Conservation (phyloP, 2,797 vertebrate genomes). For the Periophthalmus magnuspinnatus region DNA sequence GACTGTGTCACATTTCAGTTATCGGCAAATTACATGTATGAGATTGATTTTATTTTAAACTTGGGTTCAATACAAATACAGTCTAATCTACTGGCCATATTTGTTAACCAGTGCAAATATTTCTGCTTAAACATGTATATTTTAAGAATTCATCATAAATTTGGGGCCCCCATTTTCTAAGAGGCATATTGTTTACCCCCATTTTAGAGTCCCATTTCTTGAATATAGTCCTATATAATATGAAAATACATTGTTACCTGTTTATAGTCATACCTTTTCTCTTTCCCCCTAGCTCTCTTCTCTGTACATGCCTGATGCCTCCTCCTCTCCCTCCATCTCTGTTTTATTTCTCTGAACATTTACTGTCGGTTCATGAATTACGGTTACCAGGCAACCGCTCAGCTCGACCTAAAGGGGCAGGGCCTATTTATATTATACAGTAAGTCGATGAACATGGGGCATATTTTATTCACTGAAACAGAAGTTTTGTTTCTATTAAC, state of each 20-base stretch:
- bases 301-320: conserved; percentile 19
- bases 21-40: no score
- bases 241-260: background rate
- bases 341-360: conserved; percentile 68
- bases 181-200: background rate
- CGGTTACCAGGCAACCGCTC: conserved; percentile 66
- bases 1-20: background rate
- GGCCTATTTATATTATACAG: conserved; percentile 1
- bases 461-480: conserved; percentile 30
- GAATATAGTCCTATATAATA: background rate
- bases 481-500: conserved; percentile 30
- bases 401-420: conserved; percentile 50
- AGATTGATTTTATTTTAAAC: background rate
- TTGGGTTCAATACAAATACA: background rate
- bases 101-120: background rate
- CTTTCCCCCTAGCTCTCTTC: conserved; percentile 17
- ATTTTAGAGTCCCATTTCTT: background rate
- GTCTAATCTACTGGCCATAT: background rate
- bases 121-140: background rate
- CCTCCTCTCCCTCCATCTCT: conserved; percentile 33
- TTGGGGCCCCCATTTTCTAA: background rate
- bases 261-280: background rate
- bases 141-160: background rate
- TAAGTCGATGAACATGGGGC: conserved; percentile 17
- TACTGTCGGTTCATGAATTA: conserved; percentile 68